Evolutionary conservation across 1,140 invertebrate species (phyloP).

Genomic region (Sogatella furcifera): DNA sequence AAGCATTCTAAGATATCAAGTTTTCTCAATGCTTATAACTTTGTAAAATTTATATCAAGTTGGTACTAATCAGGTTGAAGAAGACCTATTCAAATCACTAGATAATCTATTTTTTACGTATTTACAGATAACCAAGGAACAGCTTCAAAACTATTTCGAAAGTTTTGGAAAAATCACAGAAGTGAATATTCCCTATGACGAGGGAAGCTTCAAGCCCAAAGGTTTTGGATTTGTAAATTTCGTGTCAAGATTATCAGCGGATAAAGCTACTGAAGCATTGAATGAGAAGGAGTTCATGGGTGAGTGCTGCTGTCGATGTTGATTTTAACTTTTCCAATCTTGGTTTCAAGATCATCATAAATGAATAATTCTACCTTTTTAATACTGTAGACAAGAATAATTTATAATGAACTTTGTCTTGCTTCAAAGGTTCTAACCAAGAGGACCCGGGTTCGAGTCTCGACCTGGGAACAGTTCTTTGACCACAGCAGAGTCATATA

Average conservation of each 20-base stretch:
- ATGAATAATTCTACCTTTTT: no score
- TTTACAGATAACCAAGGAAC: constrained; percentile 9
- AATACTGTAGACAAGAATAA: no score
- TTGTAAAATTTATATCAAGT: no score
- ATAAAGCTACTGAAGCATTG: constrained; percentile 5
- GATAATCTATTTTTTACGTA: neutral
- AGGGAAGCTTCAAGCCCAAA: neutral
- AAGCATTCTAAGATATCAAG: no score
- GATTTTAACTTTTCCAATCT: no score
- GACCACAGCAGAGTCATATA: no score
- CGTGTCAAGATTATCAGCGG: constrained; percentile 4
- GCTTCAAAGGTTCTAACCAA: no score
- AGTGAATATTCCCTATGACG: neutral
- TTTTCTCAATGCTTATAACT: no score
- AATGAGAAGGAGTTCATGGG: constrained; percentile 9
- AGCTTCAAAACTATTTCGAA: constrained; percentile 3
- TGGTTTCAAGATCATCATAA: no score
- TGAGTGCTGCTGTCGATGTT: neutral
- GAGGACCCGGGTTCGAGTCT: no score
- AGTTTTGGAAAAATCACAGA: constrained; percentile 8
- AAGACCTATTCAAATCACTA: neutral
- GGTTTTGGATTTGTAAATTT: constrained; percentile 14
- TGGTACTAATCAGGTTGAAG: no score
- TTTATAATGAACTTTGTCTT: neutral
- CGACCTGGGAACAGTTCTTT: no score